Evolutionary conservation across 2,113 vertebrate genomes (phyloP).

Genomic region (Prunella himalayana): DNA sequence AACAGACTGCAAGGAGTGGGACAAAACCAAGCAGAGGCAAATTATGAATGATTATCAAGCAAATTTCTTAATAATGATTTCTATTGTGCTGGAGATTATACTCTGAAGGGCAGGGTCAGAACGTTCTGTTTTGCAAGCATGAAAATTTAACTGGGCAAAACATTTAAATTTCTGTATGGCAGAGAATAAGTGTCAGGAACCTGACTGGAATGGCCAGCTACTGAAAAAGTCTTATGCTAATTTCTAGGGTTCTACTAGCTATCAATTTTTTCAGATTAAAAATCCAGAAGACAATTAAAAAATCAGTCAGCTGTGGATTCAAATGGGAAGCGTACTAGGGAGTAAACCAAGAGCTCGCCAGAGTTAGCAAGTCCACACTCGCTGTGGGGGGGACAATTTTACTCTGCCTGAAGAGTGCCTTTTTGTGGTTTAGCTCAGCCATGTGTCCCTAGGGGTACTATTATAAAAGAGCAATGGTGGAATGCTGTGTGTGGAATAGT

Average conservation of each 20-base stretch:
- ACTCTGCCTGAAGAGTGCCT: constrained; percentile 48
- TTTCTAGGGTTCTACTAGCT: neutral
- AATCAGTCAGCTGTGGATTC: constrained; percentile 7
- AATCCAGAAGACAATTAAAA: neutral
- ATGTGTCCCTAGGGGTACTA: constrained; percentile 44
- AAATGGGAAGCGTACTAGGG: constrained; percentile 17
- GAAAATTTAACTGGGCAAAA: neutral
- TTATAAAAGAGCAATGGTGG: constrained; percentile 60
- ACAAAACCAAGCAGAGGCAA: neutral
- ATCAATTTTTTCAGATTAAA: neutral
- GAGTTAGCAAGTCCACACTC: constrained; percentile 64
- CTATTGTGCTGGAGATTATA: neutral
- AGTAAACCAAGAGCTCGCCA: constrained; percentile 39
- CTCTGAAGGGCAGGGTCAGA: neutral
- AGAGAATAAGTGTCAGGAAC: neutral
- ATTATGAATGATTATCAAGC: neutral
- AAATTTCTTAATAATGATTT: neutral
- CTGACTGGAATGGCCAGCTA: neutral
- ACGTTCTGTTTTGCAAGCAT: neutral
- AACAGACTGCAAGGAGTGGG: neutral
- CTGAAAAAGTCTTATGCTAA: neutral
- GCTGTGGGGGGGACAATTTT: constrained; percentile 54
- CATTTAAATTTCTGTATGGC: neutral
- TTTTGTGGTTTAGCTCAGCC: constrained; percentile 62
- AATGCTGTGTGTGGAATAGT: constrained; percentile 52